Conservation (phyloP, 1,140 invertebrate species). For the Drosophila willistoni region DNA sequence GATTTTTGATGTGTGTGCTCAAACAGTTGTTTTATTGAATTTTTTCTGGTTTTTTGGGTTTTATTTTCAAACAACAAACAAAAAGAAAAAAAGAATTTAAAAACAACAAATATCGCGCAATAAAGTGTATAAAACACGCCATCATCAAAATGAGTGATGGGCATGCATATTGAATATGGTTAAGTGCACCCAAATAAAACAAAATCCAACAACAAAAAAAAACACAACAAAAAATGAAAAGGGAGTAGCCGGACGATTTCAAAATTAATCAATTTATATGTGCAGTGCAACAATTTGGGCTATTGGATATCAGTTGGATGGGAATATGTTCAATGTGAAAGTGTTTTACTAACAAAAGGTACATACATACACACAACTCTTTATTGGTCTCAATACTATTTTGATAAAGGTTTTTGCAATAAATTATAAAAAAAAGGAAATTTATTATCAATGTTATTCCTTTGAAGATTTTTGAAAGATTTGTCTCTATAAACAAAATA, state of each 20-base stretch:
- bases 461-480: too few relatives aligned
- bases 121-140: neutral
- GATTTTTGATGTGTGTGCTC: constrained; percentile 1
- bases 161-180: constrained; percentile 38
- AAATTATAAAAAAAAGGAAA: too few relatives aligned
- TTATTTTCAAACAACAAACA: neutral
- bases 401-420: too few relatives aligned
- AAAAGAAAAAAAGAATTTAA: neutral
- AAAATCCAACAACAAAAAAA: too few relatives aligned
- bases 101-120: neutral
- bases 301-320: neutral
- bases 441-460: too few relatives aligned
- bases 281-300: neutral
- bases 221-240: neutral
- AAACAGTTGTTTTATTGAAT: constrained; percentile 12
- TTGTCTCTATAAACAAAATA: too few relatives aligned
- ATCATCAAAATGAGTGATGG: constrained; percentile 5
- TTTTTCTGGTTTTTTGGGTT: constrained; percentile 37
- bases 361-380: too few relatives aligned
- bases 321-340: neutral
- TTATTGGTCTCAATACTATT: too few relatives aligned
- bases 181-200: constrained; percentile 28
- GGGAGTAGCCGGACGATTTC: constrained; percentile 3
- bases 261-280: constrained; percentile 2
- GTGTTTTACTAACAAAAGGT: neutral